These are phyloP conservation scores for Sarcophaga peregrina DNA, from an alignment of 1,140 invertebrate genomes.

Conservation along the genomic window DNA sequence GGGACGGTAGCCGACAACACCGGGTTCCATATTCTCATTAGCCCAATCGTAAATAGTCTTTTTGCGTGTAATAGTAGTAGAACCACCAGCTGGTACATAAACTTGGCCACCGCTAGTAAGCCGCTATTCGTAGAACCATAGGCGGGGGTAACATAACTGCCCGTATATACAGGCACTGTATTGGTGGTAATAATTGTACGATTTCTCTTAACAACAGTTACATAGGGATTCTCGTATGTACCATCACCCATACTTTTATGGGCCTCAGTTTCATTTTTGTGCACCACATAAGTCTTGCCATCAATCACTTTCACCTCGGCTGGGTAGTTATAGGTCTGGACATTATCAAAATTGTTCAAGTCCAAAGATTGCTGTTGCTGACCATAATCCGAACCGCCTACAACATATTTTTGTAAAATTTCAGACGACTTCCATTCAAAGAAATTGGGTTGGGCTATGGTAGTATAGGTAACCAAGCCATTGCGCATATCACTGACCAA, in stretches of 20 bases:
- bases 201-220: constrained; percentile 45
- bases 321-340: constrained; percentile 61
- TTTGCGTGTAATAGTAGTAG: constrained; percentile 50
- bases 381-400: not conserved
- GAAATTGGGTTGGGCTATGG: constrained; percentile 56
- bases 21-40: constrained; percentile 54
- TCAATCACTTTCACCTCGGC: constrained; percentile 61
- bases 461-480: constrained; percentile 52
- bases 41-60: constrained; percentile 56
- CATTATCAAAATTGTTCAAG: constrained; percentile 58
- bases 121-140: not conserved
- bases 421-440: constrained; percentile 59
- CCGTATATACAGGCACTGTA: constrained; percentile 3
- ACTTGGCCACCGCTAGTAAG: constrained; percentile 40
- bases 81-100: constrained; percentile 44
- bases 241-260: constrained; percentile 49
- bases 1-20: constrained; percentile 56
- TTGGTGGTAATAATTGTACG: constrained; percentile 46
- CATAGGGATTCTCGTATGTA: constrained; percentile 43
- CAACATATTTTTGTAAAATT: constrained; percentile 48
- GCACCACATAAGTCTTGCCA: constrained; percentile 61
- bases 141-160: not conserved
- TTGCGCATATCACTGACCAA: constrained; percentile 57
- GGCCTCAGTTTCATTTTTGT: constrained; percentile 62
- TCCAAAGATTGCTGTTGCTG: constrained; percentile 53